A percentile compares a stretch with the other conserved stretches of the same genome.
Evolutionary conservation across 2,888 invertebrate genomes (phyloP).

Genomic region (Drosophila ochracea): DNA sequence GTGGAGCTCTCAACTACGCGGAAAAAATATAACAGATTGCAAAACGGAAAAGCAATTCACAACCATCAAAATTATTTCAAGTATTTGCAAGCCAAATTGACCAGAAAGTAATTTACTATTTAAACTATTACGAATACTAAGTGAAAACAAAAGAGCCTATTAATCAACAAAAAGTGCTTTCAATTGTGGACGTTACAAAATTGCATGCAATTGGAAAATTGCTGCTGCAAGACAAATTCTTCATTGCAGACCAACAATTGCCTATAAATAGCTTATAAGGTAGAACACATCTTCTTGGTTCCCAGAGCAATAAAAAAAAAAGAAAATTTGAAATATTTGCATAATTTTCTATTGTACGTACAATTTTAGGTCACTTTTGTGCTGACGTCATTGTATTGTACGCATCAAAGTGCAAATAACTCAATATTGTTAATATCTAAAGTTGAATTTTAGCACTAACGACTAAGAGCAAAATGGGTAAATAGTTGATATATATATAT

Average conservation of each 20-base stretch:
- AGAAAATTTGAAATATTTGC: slow-evolving; percentile 36
- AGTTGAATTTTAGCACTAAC: slow-evolving; percentile 25
- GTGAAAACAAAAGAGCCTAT: slow-evolving; percentile 54
- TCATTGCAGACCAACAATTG: slow-evolving; percentile 53
- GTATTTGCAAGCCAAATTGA: slow-evolving; percentile 8
- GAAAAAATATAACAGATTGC: slow-evolving; percentile 45
- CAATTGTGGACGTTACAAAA: slow-evolving; percentile 58
- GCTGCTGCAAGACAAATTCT: slow-evolving; percentile 38
- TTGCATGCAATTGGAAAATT: slow-evolving; percentile 50
- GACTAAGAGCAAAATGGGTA: slow-evolving; percentile 56
- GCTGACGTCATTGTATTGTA: slow-evolving; percentile 40
- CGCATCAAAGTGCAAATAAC: slow-evolving; percentile 29
- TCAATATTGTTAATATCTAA: slow-evolving; percentile 3
- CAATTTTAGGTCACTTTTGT: slow-evolving; percentile 3
- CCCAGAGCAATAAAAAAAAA: slow-evolving; percentile 40
- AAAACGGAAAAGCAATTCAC: slow-evolving; percentile 11
- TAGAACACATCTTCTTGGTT: slow-evolving; percentile 50
- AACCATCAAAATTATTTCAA: slow-evolving; percentile 20
- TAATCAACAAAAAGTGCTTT: slow-evolving; percentile 37
- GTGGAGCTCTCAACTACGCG: slow-evolving; percentile 74
- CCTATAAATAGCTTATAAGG: slow-evolving; percentile 75
- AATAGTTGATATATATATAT: slow-evolving; percentile 29
- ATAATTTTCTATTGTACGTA: slow-evolving; percentile 48
- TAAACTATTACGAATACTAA: slow-evolving; percentile 13
- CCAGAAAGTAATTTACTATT: background rate